Evolutionary conservation across 1,140 invertebrate genomes (phyloP).

Genomic region (Drosophila setifemur): DNA sequence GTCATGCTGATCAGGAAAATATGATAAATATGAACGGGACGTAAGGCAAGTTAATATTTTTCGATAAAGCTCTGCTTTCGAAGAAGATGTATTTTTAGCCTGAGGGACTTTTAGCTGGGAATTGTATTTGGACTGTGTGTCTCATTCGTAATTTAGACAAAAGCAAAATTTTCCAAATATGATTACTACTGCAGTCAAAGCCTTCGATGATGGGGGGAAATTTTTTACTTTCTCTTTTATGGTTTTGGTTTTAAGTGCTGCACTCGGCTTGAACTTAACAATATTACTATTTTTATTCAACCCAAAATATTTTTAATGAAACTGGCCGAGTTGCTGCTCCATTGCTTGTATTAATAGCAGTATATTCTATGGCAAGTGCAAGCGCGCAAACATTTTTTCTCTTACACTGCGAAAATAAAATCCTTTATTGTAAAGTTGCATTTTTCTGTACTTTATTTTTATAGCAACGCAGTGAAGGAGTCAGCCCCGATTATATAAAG

Average conservation of each 20-base stretch:
- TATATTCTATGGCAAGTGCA: slow-evolving; percentile 65
- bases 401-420: slow-evolving; percentile 23
- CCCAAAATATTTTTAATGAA: slow-evolving; percentile 78
- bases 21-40: too few species aligned
- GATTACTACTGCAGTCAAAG: slow-evolving; percentile 39
- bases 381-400: slow-evolving; percentile 29
- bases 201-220: slow-evolving; percentile 45
- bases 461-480: too few species aligned
- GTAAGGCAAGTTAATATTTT: neutral
- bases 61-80: neutral
- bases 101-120: slow-evolving; percentile 27
- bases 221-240: slow-evolving; percentile 66
- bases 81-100: slow-evolving; percentile 32
- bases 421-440: neutral
- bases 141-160: slow-evolving; percentile 66
- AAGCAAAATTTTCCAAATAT: slow-evolving; percentile 53
- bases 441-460: neutral
- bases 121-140: slow-evolving; percentile 33
- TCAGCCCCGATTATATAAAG: too few species aligned
- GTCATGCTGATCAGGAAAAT: too few species aligned
- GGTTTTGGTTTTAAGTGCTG: slow-evolving; percentile 39
- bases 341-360: slow-evolving; percentile 74
- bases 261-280: slow-evolving; percentile 46
- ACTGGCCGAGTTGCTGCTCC: slow-evolving; percentile 74
- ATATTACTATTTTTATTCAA: slow-evolving; percentile 80